Base-by-base conservation (phyloP, 2,797 vertebrate species). In the Heteromormyrus szaboi region DNA sequence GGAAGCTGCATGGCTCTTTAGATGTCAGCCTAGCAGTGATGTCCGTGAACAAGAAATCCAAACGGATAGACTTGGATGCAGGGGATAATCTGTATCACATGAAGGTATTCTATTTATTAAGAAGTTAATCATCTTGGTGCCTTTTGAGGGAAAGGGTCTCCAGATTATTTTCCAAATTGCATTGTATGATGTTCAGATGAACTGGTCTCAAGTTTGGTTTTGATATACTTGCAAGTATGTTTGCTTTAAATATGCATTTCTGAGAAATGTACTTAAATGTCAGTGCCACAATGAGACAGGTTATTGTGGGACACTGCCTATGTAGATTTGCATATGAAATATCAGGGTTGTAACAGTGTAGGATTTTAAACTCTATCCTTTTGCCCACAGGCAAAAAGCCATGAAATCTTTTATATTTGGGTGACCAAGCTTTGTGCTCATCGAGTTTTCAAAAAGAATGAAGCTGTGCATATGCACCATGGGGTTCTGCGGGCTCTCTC, bases 71-170 rank as follows among this genome's bases (percentile, higher is more conserved):
- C 89, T 91, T 99, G 92, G 98, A 99, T 88, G 96, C 97, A 0
- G 98, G 97, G 3, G 96, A 99, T 92, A 97, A 97, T 90, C 97
- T 99, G 68, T 99, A 98, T 92, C 98, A 99, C 91, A 95, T 99
- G 90, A 98, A 98, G 97, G 98, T 98, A 91, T 44, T 33, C 3
- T 37, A 5, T 6, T 0, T 4, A 44, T 44, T 84, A 12, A 11
- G 48, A 46, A 29, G 41, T 17, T 11, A 12, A 14, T 48, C 7
- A 14, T 48, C 11, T 14, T 53, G 2, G 9, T 48, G 12, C 11
- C 11, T 48, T 48, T 17, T 85, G 46, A 14, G 8, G 83, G 7
- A 25, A 14, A 48, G n/a, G 56, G 56, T 59, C n/a, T 22, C 17
- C 5, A 7, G 17, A 6, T 79, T 46, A 6, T 33, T 81, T 46